These are phyloP conservation scores for Trachelus troglodyta DNA, from an alignment of 2,888 invertebrate genomes.

Conservation along the genomic window DNA sequence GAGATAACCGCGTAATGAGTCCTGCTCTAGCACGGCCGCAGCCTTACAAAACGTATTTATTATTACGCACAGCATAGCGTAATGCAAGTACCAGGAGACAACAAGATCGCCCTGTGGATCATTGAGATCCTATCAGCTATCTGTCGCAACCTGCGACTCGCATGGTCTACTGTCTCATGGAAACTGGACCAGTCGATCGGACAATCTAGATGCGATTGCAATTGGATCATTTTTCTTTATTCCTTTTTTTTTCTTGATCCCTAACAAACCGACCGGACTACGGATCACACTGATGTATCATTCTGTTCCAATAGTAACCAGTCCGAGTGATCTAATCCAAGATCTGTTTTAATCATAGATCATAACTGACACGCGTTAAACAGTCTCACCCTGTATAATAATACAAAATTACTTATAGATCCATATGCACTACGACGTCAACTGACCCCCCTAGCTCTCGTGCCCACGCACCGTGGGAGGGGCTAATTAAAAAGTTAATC, in stretches of 20 bases:
- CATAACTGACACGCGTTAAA: not conserved
- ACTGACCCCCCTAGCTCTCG: not conserved
- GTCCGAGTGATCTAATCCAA: not conserved
- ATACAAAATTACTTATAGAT: not conserved
- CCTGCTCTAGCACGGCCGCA: constrained; percentile 30
- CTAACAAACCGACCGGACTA: not conserved
- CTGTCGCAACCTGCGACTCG: constrained; percentile 23
- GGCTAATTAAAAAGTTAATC: constrained; percentile 45
- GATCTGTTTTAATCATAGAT: not conserved
- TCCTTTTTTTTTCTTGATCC: not conserved
- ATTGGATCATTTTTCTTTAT: not conserved
- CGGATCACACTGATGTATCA: not conserved
- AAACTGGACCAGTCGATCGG: not conserved
- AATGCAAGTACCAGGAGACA: constrained; percentile 10
- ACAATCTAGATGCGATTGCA: not conserved
- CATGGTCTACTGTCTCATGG: not conserved
- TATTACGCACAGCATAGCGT: constrained; percentile 22
- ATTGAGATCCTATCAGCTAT: constrained; percentile 12
- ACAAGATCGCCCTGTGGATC: not conserved
- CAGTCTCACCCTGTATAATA: not conserved
- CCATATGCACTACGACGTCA: not conserved
- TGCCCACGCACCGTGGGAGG: constrained; percentile 9
- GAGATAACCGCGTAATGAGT: constrained; percentile 62
- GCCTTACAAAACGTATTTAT: constrained; percentile 37
- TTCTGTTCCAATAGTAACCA: not conserved